Conservation (phyloP, 1,140 invertebrate genomes). For the Choristoneura fumiferana region DNA sequence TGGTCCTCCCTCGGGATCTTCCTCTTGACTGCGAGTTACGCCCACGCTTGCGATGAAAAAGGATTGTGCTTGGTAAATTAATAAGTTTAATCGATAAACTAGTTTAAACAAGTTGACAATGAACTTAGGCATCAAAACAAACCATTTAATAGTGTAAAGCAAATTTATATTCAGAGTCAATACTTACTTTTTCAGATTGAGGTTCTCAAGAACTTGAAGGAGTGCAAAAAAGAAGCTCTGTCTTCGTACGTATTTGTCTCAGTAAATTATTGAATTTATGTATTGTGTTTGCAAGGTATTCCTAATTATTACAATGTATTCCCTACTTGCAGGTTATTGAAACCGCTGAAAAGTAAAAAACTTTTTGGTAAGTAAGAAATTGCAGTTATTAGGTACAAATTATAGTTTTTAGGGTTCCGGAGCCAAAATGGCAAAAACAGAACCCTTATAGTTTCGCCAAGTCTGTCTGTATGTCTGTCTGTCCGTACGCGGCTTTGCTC, state of each 20-base stretch:
- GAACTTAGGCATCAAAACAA: too few species aligned
- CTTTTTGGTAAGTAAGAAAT: conserved; percentile 42
- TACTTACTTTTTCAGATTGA: conserved; percentile 51
- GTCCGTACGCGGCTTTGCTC: too few species aligned
- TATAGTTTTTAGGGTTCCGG: too few species aligned
- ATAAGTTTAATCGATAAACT: too few species aligned
- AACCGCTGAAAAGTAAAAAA: conserved; percentile 48
- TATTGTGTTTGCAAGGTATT: neutral
- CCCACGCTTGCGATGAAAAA: conserved; percentile 53
- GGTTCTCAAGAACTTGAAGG: conserved; percentile 62
- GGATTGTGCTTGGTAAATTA: conserved; percentile 57
- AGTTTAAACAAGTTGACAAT: too few species aligned
- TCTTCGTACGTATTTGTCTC: conserved; percentile 53
- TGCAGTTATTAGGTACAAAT: conserved; percentile 9
- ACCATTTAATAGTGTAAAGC: too few species aligned
- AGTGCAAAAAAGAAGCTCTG: conserved; percentile 58
- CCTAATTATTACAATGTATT: too few species aligned
- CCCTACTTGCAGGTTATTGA: conserved; percentile 56
- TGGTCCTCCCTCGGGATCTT: conserved; percentile 53
- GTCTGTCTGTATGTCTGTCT: too few species aligned
- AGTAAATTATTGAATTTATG: neutral
- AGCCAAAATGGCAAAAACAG: too few species aligned
- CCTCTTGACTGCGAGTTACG: conserved; percentile 38
- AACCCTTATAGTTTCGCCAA: too few species aligned
- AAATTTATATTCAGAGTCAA: neutral